Conservation (phyloP, 2,888 invertebrate genomes). For the Sabatieria punctata region DNA sequence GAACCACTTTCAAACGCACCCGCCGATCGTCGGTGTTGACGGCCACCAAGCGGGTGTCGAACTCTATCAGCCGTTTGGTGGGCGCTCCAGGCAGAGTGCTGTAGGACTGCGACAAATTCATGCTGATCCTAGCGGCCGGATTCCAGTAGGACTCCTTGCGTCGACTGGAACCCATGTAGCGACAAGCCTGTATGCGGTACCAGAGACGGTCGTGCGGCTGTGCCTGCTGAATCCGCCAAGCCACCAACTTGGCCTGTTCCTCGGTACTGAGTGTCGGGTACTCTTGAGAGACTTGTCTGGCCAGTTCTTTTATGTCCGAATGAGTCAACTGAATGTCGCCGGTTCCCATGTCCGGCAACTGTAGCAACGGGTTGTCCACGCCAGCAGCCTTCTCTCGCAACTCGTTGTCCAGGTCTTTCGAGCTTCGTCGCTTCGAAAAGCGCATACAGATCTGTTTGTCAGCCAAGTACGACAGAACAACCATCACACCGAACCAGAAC, state of each 20-base stretch:
- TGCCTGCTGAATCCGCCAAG: conserved; percentile 41
- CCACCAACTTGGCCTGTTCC: conserved; percentile 36
- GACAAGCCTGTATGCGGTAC: conserved; percentile 42
- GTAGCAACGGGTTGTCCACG: neutral
- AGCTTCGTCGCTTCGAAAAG: conserved; percentile 14
- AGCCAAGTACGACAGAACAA: conserved; percentile 41
- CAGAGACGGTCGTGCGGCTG: conserved; percentile 41
- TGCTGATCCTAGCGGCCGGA: neutral
- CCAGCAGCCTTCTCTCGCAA: neutral
- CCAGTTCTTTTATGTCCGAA: conserved; percentile 14
- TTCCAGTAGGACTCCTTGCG: conserved; percentile 5
- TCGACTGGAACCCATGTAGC: neutral
- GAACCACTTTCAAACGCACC: conserved; percentile 13
- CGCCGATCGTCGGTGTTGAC: conserved; percentile 12
- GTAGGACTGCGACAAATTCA: neutral
- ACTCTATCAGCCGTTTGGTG: conserved; percentile 15
- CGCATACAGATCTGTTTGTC: conserved; percentile 33
- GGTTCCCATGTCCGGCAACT: neutral
- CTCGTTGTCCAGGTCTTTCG: neutral
- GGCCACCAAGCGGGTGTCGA: conserved; percentile 17
- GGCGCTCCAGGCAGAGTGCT: neutral
- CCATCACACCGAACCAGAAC: conserved; percentile 42
- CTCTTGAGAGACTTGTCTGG: conserved; percentile 13
- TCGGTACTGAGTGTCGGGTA: conserved; percentile 18
- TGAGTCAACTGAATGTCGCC: conserved; percentile 4